Evolutionary conservation across 2,888 invertebrate species (phyloP).

Genomic region (Agriopis marginaria): DNA sequence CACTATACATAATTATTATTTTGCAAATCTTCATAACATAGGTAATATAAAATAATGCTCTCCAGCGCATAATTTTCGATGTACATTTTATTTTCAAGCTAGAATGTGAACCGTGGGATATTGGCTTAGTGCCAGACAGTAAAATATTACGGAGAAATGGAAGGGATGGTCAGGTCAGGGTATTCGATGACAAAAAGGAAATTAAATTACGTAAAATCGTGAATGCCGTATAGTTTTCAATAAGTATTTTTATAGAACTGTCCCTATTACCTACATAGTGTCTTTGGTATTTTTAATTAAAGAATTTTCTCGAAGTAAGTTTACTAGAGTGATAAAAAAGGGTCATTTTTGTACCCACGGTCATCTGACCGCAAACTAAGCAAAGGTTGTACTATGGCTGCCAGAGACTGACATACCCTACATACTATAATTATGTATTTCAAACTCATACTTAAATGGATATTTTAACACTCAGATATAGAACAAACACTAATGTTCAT

Average conservation of each 20-base stretch:
- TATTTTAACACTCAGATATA: too few species aligned
- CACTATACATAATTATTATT: background rate
- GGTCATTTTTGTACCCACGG: too few species aligned
- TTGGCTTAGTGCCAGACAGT: constrained; percentile 43
- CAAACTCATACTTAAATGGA: too few species aligned
- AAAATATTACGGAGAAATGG: constrained; percentile 37
- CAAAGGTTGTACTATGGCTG: too few species aligned
- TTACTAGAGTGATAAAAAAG: too few species aligned
- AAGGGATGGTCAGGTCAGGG: constrained; percentile 30
- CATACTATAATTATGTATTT: too few species aligned
- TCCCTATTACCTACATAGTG: background rate
- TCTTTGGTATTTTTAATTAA: too few species aligned
- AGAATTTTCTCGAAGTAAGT: too few species aligned
- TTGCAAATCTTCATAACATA: constrained; percentile 8
- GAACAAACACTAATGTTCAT: too few species aligned
- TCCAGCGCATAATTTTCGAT: background rate
- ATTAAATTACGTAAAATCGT: constrained; percentile 2
- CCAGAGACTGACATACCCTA: too few species aligned
- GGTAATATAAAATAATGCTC: constrained; percentile 17
- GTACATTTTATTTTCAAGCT: constrained; percentile 25
- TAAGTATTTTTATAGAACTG: background rate
- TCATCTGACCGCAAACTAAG: too few species aligned
- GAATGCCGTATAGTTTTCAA: background rate
- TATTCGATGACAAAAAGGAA: constrained; percentile 23
- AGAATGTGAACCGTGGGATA: constrained; percentile 18